A percentile compares a stretch with the other conserved stretches of the same genome.
phyloP scores from a whole-genome alignment of 2,113 vertebrate genomes.

The Cyprinodon tularosa region DNA sequence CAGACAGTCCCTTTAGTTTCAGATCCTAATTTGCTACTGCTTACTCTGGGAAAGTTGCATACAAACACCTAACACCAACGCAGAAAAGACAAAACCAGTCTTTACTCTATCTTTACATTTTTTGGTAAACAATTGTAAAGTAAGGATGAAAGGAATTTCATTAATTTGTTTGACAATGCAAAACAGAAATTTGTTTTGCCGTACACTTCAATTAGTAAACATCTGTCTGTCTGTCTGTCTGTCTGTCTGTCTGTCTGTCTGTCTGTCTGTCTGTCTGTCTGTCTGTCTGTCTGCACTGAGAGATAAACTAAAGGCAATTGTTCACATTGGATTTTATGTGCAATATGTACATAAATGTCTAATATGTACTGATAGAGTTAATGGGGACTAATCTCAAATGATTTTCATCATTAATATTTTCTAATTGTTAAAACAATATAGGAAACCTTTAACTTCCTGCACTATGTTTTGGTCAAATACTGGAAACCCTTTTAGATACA shows the following conservation, averaged over 20 bases:
- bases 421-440: background rate
- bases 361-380: background rate
- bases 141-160: too few species aligned
- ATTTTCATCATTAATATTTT: background rate
- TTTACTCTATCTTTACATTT: slow-evolving; percentile 47
- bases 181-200: too few species aligned
- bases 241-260: too few species aligned
- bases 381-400: background rate
- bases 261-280: too few species aligned
- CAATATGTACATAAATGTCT: background rate
- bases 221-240: too few species aligned
- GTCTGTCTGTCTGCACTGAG: too few species aligned
- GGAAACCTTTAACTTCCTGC: too few species aligned
- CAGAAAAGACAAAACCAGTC: slow-evolving; percentile 33
- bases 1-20: slow-evolving; percentile 43
- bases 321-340: too few species aligned
- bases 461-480: background rate
- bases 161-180: too few species aligned
- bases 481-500: background rate
- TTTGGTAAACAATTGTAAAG: slow-evolving; percentile 22
- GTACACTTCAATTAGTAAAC: too few species aligned
- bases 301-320: too few species aligned
- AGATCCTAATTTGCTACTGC: slow-evolving; percentile 64
- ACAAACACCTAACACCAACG: slow-evolving; percentile 15
- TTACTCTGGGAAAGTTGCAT: slow-evolving; percentile 47